Evolutionary conservation across 2,797 vertebrate genomes (phyloP), one percentile per base, ranked within the genome.

Genomic region (Fistularia tabacaria): DNA sequence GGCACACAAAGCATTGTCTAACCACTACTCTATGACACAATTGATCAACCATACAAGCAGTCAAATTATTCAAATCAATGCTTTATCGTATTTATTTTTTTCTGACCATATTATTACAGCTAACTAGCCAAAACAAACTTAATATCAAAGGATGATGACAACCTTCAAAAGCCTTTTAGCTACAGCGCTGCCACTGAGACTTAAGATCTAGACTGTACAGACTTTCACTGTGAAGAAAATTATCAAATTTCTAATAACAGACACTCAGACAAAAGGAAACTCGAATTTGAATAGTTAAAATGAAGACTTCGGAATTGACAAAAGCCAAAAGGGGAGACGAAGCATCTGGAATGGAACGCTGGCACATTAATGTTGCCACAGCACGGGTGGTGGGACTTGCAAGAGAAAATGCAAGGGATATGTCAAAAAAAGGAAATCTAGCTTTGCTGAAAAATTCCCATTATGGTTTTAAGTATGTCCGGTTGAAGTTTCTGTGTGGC

Each of bases 241-340:
- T 1, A 46, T 55, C 64, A 39, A 52, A 52, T 51, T 46, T 51
- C 49, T 36, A 51, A 52, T 7, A 43, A 41, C 38, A 52, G 50
- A 49, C 43, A 14, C 37, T 10, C 51, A 62, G 52, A 53, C 57
- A 46, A 72, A 73, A 60, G 37, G 48, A 72, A 77, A 62, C 63
- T 54, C 54, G 71, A 63, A 46, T 64, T 59, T 62, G 62, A 36
- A 46, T 13, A 43, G 52, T 12, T 45, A 46, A 74, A 72, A 77
- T 74, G 57, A 69, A 53, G 14, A 59, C 57, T 46, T 51, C n/a
- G 66, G 64, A 79, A 72, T 45, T 68, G 78, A 64, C 42, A 66
- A 45, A 41, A 63, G 66, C 66, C 72, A 62, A 48, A 74, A 25
- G 54, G 36, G 37, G 64, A 66, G 59, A 50, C 42, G 53, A 74